These are phyloP conservation scores for Terebella lapidaria DNA, from an alignment of 2,888 invertebrate genomes.

Conservation along the genomic window DNA sequence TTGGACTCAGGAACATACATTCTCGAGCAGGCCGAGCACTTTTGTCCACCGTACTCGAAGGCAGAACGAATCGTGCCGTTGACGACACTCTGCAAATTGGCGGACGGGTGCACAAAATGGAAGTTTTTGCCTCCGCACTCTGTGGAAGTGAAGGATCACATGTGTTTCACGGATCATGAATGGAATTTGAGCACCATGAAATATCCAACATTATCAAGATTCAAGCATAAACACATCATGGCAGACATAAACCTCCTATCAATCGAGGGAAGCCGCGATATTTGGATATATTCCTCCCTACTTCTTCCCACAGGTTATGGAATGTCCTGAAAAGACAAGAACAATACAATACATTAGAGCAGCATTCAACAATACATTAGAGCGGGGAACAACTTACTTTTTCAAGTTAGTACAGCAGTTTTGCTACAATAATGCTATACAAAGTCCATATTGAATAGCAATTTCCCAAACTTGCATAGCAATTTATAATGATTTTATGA, in stretches of 20 bases:
- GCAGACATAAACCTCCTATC: slow-evolving; percentile 60
- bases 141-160: slow-evolving; percentile 53
- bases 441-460: too few species aligned
- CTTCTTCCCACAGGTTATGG: slow-evolving; percentile 85
- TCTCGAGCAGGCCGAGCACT: slow-evolving; percentile 97
- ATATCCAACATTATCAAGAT: not conserved
- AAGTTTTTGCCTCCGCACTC: slow-evolving; percentile 99
- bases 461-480: too few species aligned
- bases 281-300: slow-evolving; percentile 77
- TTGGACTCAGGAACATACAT: slow-evolving; percentile 89
- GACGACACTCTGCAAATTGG: slow-evolving; percentile 77
- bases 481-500: too few species aligned
- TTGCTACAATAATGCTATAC: too few species aligned
- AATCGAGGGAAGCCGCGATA: slow-evolving; percentile 89
- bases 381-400: too few species aligned
- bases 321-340: slow-evolving; percentile 78
- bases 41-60: slow-evolving; percentile 93
- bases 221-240: not conserved
- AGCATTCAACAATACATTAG: too few species aligned
- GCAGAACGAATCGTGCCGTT: slow-evolving; percentile 76
- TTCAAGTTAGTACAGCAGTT: too few species aligned
- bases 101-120: slow-evolving; percentile 91
- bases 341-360: slow-evolving; percentile 12
- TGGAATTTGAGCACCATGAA: too few species aligned
- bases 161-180: too few species aligned